Conservation (phyloP, 2,888 invertebrate genomes). For the Pseudoips prasinana region DNA sequence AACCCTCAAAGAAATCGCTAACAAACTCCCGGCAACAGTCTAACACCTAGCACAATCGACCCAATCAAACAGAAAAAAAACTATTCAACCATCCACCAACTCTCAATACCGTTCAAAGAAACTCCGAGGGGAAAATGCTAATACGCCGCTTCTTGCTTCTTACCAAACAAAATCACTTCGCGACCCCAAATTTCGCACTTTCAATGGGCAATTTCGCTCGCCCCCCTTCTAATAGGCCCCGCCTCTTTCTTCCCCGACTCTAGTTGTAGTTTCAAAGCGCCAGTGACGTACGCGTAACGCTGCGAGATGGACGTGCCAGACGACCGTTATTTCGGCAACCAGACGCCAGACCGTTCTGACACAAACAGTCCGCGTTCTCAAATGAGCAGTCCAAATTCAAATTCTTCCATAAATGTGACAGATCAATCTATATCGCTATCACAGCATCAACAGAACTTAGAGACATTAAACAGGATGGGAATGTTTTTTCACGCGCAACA, state of each 20-base stretch:
- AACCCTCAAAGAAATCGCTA: constrained; percentile 52
- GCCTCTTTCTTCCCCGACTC: constrained; percentile 45
- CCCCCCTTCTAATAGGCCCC: constrained; percentile 61
- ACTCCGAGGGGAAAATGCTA: constrained; percentile 73
- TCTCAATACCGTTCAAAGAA: constrained; percentile 55
- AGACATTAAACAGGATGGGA: constrained; percentile 74
- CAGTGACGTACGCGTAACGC: constrained; percentile 58
- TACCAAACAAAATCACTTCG: constrained; percentile 78
- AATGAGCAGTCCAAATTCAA: constrained; percentile 75
- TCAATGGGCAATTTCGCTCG: constrained; percentile 77
- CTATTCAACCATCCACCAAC: constrained; percentile 54
- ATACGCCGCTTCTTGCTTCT: constrained; percentile 71
- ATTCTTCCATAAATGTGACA: constrained; percentile 80
- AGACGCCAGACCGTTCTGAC: constrained; percentile 67
- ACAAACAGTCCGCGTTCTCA: constrained; percentile 72
- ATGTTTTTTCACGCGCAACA: constrained; percentile 79
- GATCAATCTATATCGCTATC: constrained; percentile 74
- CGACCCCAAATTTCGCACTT: constrained; percentile 79
- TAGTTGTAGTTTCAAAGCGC: constrained; percentile 36
- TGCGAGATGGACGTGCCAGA: constrained; percentile 69
- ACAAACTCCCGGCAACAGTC: constrained; percentile 48
- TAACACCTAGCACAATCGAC: constrained; percentile 72
- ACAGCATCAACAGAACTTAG: constrained; percentile 78
- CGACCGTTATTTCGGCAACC: constrained; percentile 63
- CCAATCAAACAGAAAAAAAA: constrained; percentile 75